Base-by-base conservation (phyloP, 92 coral and sea anemone genomes). In the Pocillopora grandis region DNA sequence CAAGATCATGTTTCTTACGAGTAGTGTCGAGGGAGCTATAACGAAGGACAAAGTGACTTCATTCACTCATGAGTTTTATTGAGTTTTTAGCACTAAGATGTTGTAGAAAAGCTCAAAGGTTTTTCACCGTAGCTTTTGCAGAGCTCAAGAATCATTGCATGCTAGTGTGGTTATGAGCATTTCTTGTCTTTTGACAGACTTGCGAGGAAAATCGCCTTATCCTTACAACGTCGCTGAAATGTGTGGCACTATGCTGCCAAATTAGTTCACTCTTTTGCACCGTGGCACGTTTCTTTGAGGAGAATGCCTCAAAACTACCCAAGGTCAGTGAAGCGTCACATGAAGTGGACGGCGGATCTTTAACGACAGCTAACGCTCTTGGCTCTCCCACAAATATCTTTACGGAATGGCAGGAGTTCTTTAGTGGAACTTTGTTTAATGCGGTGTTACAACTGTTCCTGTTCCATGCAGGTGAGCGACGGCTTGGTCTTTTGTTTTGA, bases 381-480 rank as follows among this genome's bases (percentile, higher is more conserved):
- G 92, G 80, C 27, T 86, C 74, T 42, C 93, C 95, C 3, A 86
- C 89, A 75, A 90, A 89, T 81, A 81, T 96, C 76, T 72, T 88
- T 16, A 81, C 77, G 2, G 99, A 96, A 70, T 96, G 99, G 99
- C 83, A 84, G 75, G 99, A 96, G 87, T 94, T 96, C 87, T 96
- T 96, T 78, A 90, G 98, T 77, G 90, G 81, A 31, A 82, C 86
- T 16, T 78, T 93, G 60, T 90, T 84, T 65, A 86, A 76, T 76
- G 74, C 90, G 16, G 90, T 88, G 15, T 86, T 96, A 17, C 77
- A 86, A 18, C 52, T 96, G 87, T 94, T 92, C 77, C 83, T 91
- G 31, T 33, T 76, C n/a, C 83, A 81, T 68, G 88, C 98, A 74
- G 95, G 98, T 96, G 82, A 31, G 85, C 8, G 75, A 8, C 35